A percentile compares a stretch with the other conserved stretches of the same genome.
These are phyloP conservation scores for Blennius ocellaris DNA, from an alignment of 2,113 vertebrate genomes.

Conservation along the genomic window DNA sequence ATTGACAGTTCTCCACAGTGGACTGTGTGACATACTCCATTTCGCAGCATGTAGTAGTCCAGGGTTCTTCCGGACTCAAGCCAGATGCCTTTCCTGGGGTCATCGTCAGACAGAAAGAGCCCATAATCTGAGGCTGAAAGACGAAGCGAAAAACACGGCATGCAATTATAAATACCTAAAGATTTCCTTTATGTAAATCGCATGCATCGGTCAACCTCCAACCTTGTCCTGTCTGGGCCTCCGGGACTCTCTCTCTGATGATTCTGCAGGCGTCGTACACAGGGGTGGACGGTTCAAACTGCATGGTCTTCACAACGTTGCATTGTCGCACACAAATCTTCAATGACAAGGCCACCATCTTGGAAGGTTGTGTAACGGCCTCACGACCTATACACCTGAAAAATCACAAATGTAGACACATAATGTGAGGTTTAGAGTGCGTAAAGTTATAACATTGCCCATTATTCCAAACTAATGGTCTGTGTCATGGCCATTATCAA, in stretches of 20 bases:
- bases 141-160: slow-evolving; percentile 31
- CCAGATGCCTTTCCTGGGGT: slow-evolving; percentile 99
- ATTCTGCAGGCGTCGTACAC: slow-evolving; percentile 97
- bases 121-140: slow-evolving; percentile 96
- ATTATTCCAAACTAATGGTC: slow-evolving; percentile 1
- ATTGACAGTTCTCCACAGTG: slow-evolving; percentile 31
- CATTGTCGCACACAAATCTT: slow-evolving; percentile 99
- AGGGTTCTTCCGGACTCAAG: slow-evolving; percentile 95
- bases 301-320: slow-evolving; percentile 99
- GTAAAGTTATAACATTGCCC: not conserved
- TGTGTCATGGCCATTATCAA: not conserved
- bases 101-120: slow-evolving; percentile 96
- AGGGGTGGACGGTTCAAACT: slow-evolving; percentile 95
- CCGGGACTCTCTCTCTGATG: slow-evolving; percentile 94
- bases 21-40: slow-evolving; percentile 87
- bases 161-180: slow-evolving; percentile 18
- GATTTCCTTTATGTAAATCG: slow-evolving; percentile 37
- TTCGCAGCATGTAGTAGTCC: slow-evolving; percentile 99
- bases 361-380: slow-evolving; percentile 63
- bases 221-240: slow-evolving; percentile 97
- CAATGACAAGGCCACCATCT: slow-evolving; percentile 96
- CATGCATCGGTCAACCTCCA: slow-evolving; percentile 38
- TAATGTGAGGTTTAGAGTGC: not conserved
- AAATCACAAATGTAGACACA: slow-evolving; percentile 15
- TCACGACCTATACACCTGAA: slow-evolving; percentile 69